phyloP scores from a whole-genome alignment of 2,113 vertebrate genomes.

The Vicugna pacos region DNA sequence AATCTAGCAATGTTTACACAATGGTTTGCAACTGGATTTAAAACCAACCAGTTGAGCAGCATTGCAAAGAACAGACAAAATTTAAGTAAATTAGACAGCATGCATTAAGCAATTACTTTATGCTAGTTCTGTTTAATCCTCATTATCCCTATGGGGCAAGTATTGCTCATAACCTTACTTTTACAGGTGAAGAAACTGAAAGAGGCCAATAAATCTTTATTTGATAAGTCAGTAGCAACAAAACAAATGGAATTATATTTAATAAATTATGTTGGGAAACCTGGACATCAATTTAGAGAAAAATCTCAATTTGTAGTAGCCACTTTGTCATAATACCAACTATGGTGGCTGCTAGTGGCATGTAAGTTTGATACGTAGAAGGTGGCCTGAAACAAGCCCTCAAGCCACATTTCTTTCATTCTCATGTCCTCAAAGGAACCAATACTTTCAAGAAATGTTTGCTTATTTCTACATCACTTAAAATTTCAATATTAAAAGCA shows the following conservation, averaged over 20 bases:
- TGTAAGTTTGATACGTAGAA: background rate
- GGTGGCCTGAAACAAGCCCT: background rate
- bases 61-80: background rate
- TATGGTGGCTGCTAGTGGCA: background rate
- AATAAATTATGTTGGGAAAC: conserved; percentile 11
- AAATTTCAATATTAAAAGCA: background rate
- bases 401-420: background rate
- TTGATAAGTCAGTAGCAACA: background rate
- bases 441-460: conserved; percentile 34
- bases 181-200: conserved; percentile 9
- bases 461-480: background rate
- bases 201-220: background rate
- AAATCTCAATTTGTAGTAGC: background rate
- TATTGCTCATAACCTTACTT: background rate
- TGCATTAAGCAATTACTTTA: background rate
- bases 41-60: background rate
- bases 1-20: background rate
- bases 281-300: background rate
- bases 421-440: background rate
- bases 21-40: conserved; percentile 6
- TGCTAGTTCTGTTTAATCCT: background rate
- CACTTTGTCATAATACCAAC: background rate
- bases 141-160: background rate
- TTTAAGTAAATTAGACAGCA: background rate
- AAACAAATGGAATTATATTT: background rate